Conservation (phyloP, 2,888 invertebrate genomes). For the Podotricha telesiphe region DNA sequence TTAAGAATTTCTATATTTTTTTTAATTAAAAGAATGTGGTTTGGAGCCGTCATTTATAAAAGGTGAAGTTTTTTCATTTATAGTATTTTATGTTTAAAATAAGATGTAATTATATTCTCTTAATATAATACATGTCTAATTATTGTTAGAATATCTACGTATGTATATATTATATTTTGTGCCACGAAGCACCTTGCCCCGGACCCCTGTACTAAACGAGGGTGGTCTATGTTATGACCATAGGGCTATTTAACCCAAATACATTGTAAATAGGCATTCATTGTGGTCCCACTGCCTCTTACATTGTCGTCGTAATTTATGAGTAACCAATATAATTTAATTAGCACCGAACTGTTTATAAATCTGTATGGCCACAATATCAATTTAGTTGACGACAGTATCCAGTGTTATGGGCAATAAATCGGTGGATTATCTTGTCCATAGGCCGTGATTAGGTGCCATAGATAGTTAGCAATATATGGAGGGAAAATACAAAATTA, state of each 20-base stretch:
- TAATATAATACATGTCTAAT: too few relatives aligned
- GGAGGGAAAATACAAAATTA: slow-evolving; percentile 77
- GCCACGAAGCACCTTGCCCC: slow-evolving; percentile 23
- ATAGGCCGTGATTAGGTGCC: slow-evolving; percentile 74
- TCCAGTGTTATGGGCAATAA: slow-evolving; percentile 75
- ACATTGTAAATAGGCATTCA: slow-evolving; percentile 66
- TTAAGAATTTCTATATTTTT: neutral
- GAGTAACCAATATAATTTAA: slow-evolving; percentile 78
- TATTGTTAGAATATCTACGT: too few relatives aligned
- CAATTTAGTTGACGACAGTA: slow-evolving; percentile 71
- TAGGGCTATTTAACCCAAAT: slow-evolving; percentile 68
- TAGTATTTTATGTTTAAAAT: too few relatives aligned
- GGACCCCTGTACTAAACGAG: slow-evolving; percentile 46
- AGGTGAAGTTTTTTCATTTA: too few relatives aligned
- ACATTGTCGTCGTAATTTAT: slow-evolving; percentile 72
- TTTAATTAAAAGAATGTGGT: neutral
- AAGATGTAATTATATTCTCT: too few relatives aligned
- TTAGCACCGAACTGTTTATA: slow-evolving; percentile 74
- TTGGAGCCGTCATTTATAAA: neutral
- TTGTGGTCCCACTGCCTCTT: slow-evolving; percentile 62
- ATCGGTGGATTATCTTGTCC: slow-evolving; percentile 80
- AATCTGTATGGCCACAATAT: slow-evolving; percentile 67
- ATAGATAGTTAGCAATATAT: slow-evolving; percentile 61
- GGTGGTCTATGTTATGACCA: slow-evolving; percentile 59
- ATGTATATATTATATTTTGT: slow-evolving; percentile 41